phyloP scores from a whole-genome alignment of 2,888 invertebrate species.

The Nomada ferruginata region DNA sequence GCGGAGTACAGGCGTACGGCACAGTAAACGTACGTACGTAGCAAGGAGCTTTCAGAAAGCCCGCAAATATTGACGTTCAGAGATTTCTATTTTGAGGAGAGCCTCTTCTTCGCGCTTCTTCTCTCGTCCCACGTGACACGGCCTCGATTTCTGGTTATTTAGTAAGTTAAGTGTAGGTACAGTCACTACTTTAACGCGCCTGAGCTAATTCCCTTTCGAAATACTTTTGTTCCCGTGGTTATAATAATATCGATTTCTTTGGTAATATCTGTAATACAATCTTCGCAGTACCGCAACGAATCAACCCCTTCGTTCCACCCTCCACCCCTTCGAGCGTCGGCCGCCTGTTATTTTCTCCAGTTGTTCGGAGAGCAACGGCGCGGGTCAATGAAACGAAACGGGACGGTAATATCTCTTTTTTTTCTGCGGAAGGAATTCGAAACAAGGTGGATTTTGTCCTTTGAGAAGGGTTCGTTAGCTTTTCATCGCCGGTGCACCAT shows the following conservation, averaged over 20 bases:
- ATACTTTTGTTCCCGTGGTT: too few relatives aligned
- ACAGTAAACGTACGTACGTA: constrained; percentile 13
- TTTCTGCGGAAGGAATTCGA: constrained; percentile 36
- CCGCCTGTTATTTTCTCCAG: neutral
- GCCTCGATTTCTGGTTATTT: constrained; percentile 15
- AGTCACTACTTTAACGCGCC: neutral
- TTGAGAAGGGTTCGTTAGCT: constrained; percentile 70
- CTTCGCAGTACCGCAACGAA: neutral
- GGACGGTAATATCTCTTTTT: constrained; percentile 46
- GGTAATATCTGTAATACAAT: neutral
- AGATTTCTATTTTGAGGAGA: constrained; percentile 39
- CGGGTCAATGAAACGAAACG: constrained; percentile 48
- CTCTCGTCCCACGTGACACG: neutral
- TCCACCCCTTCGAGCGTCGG: neutral
- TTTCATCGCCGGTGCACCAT: constrained; percentile 60
- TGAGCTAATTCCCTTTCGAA: too few relatives aligned
- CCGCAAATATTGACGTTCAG: constrained; percentile 42
- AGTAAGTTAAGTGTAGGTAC: constrained; percentile 29
- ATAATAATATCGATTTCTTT: too few relatives aligned
- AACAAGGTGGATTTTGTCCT: constrained; percentile 53
- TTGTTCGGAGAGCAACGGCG: neutral
- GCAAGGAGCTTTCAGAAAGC: constrained; percentile 37
- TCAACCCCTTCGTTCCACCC: neutral
- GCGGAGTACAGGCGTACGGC: neutral
- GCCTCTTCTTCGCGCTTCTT: neutral